A percentile compares a stretch with the other conserved stretches of the same genome.
Conservation (phyloP, 2,113 vertebrate genomes). For the Genyomyrus donnyi region DNA sequence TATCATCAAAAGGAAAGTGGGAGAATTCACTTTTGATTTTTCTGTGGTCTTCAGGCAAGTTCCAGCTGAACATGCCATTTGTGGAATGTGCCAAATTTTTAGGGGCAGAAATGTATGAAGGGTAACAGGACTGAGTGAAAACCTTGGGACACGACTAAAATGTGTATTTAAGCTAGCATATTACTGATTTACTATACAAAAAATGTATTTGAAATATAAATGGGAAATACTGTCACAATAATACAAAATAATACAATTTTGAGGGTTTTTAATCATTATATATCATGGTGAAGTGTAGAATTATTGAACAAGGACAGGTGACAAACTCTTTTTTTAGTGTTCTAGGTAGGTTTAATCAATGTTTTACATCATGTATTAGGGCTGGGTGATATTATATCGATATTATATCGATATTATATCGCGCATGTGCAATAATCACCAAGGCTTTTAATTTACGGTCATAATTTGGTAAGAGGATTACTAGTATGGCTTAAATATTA, state of each 20-base stretch:
- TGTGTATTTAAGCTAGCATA: not conserved
- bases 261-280: not conserved
- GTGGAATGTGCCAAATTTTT: not conserved
- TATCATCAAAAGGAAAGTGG: not conserved
- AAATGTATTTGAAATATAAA: not conserved
- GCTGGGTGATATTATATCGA: too few species aligned
- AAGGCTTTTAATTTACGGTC: too few species aligned
- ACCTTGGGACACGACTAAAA: not conserved
- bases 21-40: not conserved
- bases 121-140: not conserved
- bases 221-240: not conserved
- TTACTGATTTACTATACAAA: too few species aligned
- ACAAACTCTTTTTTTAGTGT: not conserved
- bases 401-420: too few species aligned
- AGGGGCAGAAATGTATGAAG: not conserved
- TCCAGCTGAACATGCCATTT: not conserved
- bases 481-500: too few species aligned
- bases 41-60: not conserved
- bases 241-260: not conserved
- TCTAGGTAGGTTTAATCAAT: not conserved
- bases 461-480: too few species aligned
- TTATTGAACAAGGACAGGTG: not conserved
- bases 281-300: not conserved
- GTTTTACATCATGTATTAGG: not conserved
- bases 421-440: too few species aligned